phyloP scores from a whole-genome alignment of 2,113 vertebrate genomes.

The Myotis davidii region DNA sequence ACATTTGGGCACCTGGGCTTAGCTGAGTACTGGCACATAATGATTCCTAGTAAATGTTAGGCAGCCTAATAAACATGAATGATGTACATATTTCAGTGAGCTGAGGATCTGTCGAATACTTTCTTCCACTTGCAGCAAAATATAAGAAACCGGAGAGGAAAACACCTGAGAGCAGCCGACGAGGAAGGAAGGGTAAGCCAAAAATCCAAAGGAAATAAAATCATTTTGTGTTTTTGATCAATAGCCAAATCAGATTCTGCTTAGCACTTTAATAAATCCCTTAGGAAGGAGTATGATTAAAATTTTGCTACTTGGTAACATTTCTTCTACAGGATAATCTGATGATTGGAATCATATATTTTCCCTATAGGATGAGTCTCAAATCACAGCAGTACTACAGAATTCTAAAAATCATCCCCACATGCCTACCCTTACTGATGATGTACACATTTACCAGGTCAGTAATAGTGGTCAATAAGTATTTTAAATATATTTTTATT shows the following conservation, averaged over 20 bases:
- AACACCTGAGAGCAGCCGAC: background rate
- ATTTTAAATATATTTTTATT: background rate
- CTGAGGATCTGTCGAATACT: background rate
- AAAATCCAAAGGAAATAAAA: slow-evolving; percentile 27
- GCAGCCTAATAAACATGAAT: background rate
- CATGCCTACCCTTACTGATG: background rate
- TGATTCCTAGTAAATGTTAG: slow-evolving; percentile 5
- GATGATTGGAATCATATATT: background rate
- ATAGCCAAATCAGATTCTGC: background rate
- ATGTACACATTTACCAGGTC: background rate
- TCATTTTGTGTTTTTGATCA: slow-evolving; percentile 33
- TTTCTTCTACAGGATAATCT: background rate
- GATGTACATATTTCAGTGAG: background rate
- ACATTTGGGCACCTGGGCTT: background rate
- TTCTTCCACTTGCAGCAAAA: slow-evolving; percentile 26
- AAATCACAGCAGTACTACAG: background rate
- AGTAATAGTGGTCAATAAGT: background rate
- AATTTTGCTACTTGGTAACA: background rate
- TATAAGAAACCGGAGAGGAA: background rate
- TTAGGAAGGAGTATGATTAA: background rate
- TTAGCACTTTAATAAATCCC: background rate
- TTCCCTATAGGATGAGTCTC: background rate
- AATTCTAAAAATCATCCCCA: background rate
- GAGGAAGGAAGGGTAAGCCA: background rate
- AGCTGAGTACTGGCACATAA: background rate